A percentile compares a stretch with the other conserved stretches of the same genome.
phyloP scores from a whole-genome alignment of 2,888 invertebrate genomes.

The Trachelus troglodyta region DNA sequence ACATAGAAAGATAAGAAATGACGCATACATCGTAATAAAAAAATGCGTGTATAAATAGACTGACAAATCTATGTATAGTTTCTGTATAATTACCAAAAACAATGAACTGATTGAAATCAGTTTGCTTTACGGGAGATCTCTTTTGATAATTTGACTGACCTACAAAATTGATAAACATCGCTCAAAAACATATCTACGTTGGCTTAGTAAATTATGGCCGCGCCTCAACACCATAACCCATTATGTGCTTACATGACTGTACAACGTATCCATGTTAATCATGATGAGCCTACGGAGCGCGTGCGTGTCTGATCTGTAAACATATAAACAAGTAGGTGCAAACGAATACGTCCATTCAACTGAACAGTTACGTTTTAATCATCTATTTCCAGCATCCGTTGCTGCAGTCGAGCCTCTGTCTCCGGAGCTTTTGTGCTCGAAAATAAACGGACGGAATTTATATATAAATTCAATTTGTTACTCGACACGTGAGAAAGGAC shows the following conservation, averaged over 20 bases:
- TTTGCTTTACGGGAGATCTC: background rate
- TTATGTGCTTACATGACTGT: background rate
- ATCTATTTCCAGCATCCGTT: background rate
- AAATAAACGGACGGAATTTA: constrained; percentile 31
- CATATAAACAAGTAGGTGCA: constrained; percentile 14
- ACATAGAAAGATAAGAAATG: background rate
- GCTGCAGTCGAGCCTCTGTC: background rate
- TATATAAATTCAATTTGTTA: constrained; percentile 20
- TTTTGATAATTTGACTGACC: background rate
- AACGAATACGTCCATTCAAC: constrained; percentile 7
- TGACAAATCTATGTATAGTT: background rate
- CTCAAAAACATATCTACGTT: background rate
- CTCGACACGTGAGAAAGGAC: background rate
- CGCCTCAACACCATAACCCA: background rate
- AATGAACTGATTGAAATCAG: background rate
- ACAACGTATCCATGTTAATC: constrained; percentile 17
- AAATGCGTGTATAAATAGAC: background rate
- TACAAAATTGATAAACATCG: background rate
- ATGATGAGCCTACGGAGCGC: constrained; percentile 1
- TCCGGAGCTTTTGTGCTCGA: constrained; percentile 7
- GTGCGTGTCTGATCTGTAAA: constrained; percentile 10
- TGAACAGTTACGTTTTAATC: background rate
- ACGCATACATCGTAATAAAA: background rate
- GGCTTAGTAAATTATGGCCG: constrained; percentile 2
- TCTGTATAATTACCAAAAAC: background rate